Percentiles rank a stretch among this genome's conserved stretches.
Evolutionary conservation across 2,113 vertebrate species (phyloP).

Genomic region (Gymnarchus niloticus): DNA sequence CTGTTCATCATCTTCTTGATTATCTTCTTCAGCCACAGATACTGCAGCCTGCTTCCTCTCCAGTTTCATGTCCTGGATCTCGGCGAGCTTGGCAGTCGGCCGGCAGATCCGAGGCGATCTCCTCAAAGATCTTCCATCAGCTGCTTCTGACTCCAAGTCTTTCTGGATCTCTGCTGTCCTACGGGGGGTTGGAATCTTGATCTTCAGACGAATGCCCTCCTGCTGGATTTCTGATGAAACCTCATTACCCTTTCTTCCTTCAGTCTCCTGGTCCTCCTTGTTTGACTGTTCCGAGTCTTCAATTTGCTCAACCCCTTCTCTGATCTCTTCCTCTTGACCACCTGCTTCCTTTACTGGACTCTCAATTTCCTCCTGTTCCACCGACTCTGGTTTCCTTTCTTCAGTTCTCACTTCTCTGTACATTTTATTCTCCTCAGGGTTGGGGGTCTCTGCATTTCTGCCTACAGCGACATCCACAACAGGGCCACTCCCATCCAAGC

Average conservation of each 20-base stretch:
- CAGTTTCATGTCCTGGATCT: conserved; percentile 75
- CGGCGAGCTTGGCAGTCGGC: conserved; percentile 74
- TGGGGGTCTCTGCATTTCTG: not conserved
- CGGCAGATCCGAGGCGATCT: conserved; percentile 87
- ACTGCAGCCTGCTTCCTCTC: conserved; percentile 61
- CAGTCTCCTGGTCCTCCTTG: not conserved
- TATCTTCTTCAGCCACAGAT: conserved; percentile 30
- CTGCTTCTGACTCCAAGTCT: conserved; percentile 70
- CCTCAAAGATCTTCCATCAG: conserved; percentile 68
- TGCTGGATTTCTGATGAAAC: conserved; percentile 62
- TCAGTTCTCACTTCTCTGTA: not conserved
- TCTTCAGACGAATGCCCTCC: conserved; percentile 63
- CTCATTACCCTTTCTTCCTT: conserved; percentile 9
- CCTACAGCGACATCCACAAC: not conserved
- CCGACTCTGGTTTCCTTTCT: not conserved
- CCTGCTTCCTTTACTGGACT: not conserved
- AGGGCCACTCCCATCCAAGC: not conserved
- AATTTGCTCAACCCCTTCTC: not conserved
- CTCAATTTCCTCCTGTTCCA: not conserved
- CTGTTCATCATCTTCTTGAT: conserved; percentile 54
- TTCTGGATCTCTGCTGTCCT: conserved; percentile 57
- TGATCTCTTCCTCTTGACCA: not conserved
- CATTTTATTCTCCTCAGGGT: not conserved
- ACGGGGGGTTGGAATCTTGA: conserved; percentile 65
- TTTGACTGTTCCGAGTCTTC: not conserved